phyloP scores from a whole-genome alignment of 2,888 invertebrate species.

The Pandemis heparana region DNA sequence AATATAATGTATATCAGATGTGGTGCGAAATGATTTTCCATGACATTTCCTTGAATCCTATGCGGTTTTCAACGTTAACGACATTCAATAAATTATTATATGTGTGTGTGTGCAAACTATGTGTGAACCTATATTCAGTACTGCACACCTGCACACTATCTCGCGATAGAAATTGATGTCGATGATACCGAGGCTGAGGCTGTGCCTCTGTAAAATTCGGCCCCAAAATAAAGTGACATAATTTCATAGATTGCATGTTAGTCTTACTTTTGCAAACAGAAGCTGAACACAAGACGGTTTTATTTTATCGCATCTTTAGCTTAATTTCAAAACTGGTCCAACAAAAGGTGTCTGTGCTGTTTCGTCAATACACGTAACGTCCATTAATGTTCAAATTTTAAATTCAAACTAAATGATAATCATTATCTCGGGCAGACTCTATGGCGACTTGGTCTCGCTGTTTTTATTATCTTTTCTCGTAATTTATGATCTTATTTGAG shows the following conservation, averaged over 20 bases:
- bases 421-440: slow-evolving; percentile 63
- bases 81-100: too few relatives aligned
- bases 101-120: too few relatives aligned
- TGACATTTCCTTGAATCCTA: too few relatives aligned
- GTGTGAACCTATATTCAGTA: too few relatives aligned
- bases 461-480: slow-evolving; percentile 26
- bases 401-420: slow-evolving; percentile 59
- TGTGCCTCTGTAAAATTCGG: background rate
- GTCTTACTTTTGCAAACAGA: background rate
- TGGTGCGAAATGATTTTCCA: too few relatives aligned
- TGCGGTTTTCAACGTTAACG: too few relatives aligned
- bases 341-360: slow-evolving; percentile 15
- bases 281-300: slow-evolving; percentile 6
- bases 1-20: too few relatives aligned
- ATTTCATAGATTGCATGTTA: background rate
- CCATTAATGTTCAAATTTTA: slow-evolving; percentile 24
- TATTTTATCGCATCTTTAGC: slow-evolving; percentile 7
- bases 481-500: slow-evolving; percentile 53
- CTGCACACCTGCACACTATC: too few relatives aligned
- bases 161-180: too few relatives aligned
- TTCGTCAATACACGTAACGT: slow-evolving; percentile 9
- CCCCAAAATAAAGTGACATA: too few relatives aligned
- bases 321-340: slow-evolving; percentile 25
- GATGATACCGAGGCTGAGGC: too few relatives aligned
- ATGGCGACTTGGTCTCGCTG: slow-evolving; percentile 60